These are phyloP conservation scores for Lasioglossum zephyrum DNA, from an alignment of 2,888 invertebrate species.

Conservation along the genomic window DNA sequence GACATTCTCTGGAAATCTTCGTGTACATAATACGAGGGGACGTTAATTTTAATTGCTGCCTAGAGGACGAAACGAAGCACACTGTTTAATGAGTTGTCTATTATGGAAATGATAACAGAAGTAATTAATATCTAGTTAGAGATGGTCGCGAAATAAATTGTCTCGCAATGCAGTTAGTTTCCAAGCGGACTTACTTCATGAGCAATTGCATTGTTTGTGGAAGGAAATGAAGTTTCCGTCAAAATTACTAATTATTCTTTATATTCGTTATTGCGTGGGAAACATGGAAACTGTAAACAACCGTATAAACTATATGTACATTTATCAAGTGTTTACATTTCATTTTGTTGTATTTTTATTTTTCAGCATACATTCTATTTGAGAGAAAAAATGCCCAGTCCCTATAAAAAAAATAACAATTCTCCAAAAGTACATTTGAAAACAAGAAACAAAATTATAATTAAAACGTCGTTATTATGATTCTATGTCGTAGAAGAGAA, in stretches of 20 bases:
- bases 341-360: neutral
- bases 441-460: neutral
- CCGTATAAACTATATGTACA: neutral
- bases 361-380: neutral
- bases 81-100: conserved; percentile 10
- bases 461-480: too few species aligned
- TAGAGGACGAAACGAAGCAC: neutral
- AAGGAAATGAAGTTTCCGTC: neutral
- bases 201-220: conserved; percentile 8
- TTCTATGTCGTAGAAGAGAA: too few species aligned
- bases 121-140: conserved; percentile 17
- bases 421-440: neutral
- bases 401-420: neutral
- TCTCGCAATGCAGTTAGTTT: conserved; percentile 6
- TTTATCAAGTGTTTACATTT: neutral
- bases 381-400: neutral
- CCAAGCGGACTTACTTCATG: neutral
- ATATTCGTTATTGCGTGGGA: neutral
- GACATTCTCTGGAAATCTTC: neutral
- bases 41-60: neutral
- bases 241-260: conserved; percentile 5
- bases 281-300: neutral
- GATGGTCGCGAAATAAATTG: conserved; percentile 19
- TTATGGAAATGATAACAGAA: conserved; percentile 20
- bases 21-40: neutral